A percentile compares a stretch with the other conserved stretches of the same genome.
Evolutionary conservation across 2,797 vertebrate genomes (phyloP).

Genomic region (Hydrocynus forskahlii): DNA sequence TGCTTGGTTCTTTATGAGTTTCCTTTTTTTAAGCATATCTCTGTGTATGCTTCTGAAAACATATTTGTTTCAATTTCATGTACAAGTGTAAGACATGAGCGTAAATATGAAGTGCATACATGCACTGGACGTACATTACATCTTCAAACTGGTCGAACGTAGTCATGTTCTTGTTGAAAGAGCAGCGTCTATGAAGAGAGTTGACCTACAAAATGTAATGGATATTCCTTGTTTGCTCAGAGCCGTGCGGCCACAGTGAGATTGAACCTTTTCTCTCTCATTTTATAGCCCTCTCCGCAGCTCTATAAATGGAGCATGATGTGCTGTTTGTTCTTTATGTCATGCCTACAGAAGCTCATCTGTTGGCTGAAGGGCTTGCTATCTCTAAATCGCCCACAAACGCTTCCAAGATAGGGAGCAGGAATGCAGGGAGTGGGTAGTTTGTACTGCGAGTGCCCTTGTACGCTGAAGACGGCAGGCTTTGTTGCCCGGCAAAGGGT

Average conservation of each 20-base stretch:
- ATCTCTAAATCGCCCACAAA: slow-evolving; percentile 69
- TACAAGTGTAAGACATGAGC: too few relatives aligned
- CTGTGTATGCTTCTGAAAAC: too few relatives aligned
- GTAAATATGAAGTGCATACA: too few relatives aligned
- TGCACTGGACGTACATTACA: too few relatives aligned
- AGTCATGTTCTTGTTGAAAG: too few relatives aligned
- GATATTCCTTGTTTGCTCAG: slow-evolving; percentile 22
- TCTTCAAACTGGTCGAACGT: too few relatives aligned
- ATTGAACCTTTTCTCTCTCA: slow-evolving; percentile 38
- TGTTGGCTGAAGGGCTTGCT: slow-evolving; percentile 61
- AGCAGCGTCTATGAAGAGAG: too few relatives aligned
- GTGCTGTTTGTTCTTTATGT: slow-evolving; percentile 64
- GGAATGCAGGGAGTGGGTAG: slow-evolving; percentile 75
- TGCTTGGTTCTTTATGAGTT: too few relatives aligned
- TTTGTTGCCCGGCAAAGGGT: slow-evolving; percentile 70
- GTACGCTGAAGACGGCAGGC: slow-evolving; percentile 70
- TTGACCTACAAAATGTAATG: neutral
- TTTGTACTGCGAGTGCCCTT: slow-evolving; percentile 64
- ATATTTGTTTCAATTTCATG: too few relatives aligned
- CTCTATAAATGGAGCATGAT: slow-evolving; percentile 60
- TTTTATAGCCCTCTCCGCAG: slow-evolving; percentile 54
- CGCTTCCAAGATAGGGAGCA: slow-evolving; percentile 63
- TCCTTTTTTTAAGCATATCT: too few relatives aligned
- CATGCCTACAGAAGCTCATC: slow-evolving; percentile 63
- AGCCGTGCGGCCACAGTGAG: slow-evolving; percentile 19